phyloP scores from a whole-genome alignment of 2,888 invertebrate genomes.

The Scaeva pyrastri region DNA sequence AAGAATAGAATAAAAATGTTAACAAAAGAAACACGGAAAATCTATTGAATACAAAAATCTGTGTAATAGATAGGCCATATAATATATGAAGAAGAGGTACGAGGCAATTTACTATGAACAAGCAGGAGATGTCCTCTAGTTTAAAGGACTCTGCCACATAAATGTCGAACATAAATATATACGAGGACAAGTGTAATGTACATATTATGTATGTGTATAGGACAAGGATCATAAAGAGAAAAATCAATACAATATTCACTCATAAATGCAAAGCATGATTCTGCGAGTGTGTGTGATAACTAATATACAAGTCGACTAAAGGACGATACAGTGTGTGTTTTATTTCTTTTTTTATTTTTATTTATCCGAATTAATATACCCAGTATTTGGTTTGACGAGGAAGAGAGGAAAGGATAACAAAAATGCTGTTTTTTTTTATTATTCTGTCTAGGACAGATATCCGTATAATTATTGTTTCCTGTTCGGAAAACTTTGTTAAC shows the following conservation, averaged over 20 bases:
- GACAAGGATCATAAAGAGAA: slow-evolving; percentile 13
- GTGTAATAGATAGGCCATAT: slow-evolving; percentile 50
- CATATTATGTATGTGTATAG: background rate
- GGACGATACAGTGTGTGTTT: slow-evolving; percentile 33
- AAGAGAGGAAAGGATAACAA: background rate
- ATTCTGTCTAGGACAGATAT: slow-evolving; percentile 15
- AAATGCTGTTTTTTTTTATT: background rate
- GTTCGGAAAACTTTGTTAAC: background rate
- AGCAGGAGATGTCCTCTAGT: background rate
- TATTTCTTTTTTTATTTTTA: background rate
- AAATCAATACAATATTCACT: slow-evolving; percentile 51
- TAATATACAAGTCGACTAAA: background rate
- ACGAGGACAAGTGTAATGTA: too few species aligned
- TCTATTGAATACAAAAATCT: slow-evolving; percentile 51
- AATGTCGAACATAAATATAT: background rate
- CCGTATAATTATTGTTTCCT: slow-evolving; percentile 7
- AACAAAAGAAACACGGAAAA: slow-evolving; percentile 22
- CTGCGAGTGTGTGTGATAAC: background rate
- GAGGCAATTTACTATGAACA: background rate
- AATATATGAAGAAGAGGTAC: background rate
- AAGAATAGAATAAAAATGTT: slow-evolving; percentile 12
- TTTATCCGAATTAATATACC: background rate
- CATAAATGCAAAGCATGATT: too few species aligned
- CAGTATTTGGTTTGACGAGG: background rate
- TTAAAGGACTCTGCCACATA: slow-evolving; percentile 33